Conservation (phyloP, 2,797 vertebrate genomes). For the Manis javanica region DNA sequence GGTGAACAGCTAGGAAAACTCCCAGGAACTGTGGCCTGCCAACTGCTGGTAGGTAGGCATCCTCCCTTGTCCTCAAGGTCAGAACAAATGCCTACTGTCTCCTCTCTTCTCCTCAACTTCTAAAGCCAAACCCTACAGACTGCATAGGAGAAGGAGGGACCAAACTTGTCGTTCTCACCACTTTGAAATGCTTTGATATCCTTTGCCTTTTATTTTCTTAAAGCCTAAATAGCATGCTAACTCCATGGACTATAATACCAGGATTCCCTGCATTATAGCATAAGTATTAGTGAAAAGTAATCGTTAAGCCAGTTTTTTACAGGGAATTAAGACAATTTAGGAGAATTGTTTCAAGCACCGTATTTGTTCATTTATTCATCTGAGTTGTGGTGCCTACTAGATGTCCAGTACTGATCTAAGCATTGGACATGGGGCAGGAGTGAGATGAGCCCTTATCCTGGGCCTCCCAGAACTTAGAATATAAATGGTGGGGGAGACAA, state of each 20-base stretch:
- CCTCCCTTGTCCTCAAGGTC: constrained; percentile 53
- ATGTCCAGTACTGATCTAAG: neutral
- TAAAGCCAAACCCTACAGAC: constrained; percentile 33
- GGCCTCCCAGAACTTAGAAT: neutral
- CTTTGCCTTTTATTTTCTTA: constrained; percentile 65
- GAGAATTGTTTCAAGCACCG: neutral
- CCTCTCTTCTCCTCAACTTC: neutral
- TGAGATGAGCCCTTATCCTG: neutral
- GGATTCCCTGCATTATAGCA: neutral
- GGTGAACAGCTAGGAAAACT: constrained; percentile 4
- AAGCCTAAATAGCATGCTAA: neutral
- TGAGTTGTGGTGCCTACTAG: neutral
- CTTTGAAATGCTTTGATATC: constrained; percentile 62
- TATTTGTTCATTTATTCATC: neutral
- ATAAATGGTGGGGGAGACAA: neutral
- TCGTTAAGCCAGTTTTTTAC: neutral
- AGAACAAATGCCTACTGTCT: neutral
- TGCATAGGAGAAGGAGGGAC: neutral
- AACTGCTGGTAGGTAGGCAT: neutral
- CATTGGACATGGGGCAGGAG: neutral
- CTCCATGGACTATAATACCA: neutral
- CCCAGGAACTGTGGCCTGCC: neutral
- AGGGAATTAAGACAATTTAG: neutral
- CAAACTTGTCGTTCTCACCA: neutral
- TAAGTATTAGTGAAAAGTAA: constrained; percentile 1